Base-by-base conservation (phyloP, 2,888 invertebrate genomes). In the Machimus rusticus region DNA sequence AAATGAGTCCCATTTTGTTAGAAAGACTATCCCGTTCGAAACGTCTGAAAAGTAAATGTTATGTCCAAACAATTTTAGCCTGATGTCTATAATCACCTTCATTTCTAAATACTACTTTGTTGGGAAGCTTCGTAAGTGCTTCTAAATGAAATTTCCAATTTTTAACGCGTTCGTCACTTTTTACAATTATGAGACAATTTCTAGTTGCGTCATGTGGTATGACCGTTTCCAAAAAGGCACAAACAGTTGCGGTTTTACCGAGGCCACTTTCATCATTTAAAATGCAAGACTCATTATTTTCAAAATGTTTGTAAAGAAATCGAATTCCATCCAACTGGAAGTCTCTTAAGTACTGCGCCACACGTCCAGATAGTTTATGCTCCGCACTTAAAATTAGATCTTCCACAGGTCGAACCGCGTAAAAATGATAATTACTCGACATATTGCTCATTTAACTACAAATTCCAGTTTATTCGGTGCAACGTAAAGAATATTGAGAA, bases 181-280 rank as follows among this genome's bases (percentile, higher is more conserved):
- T 90, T 28, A 91, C 89, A 16, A 92, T 90, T 86, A 92, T 90
- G 6, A 92, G 89, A 2, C 90, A 90, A 88, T 91, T 92, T 39
- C 89, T 90, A 9, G 90, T 90, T 5, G 89, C 85, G 34, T 89
- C 89, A 81, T 87, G 82, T 23, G 88, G 88, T 0, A 90, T 81
- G 16, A 90, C 82, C 16, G 89, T 90, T 74, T 90, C 91, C 28
- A 92, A 88, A 19, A 92, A 90, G 2, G 90, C 91, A 2, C 89
- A 89, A n/a, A 91, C 90, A 2, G 90, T 88, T 0, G 91, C 91
- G 84, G 89, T 89, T 86, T 92, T 92, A 0, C 92, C 92, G 87
- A 93, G 89, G 0, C 92, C 92, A 87, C 91, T 91, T 89, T 92
- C 93, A 87, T 93, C 92, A 88, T 92, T 92, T 14, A 91, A 89